These are phyloP conservation scores for Tanaodytes sp. DNA, from an alignment of 2,888 invertebrate species.

Conservation along the genomic window DNA sequence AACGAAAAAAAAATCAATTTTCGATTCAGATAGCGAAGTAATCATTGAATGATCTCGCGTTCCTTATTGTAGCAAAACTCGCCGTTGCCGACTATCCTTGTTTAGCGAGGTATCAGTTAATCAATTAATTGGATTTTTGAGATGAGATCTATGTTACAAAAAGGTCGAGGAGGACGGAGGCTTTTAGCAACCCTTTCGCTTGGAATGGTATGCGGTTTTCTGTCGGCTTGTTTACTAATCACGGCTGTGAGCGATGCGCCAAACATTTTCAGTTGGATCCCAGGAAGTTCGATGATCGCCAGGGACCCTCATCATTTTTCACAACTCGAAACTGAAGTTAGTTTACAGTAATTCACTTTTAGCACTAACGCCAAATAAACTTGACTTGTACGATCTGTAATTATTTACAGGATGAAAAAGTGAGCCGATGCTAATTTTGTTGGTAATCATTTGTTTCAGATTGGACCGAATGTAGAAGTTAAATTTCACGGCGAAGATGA, in stretches of 20 bases:
- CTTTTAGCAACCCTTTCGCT: conserved; percentile 81
- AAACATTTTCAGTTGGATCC: conserved; percentile 75
- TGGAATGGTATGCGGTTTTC: conserved; percentile 84
- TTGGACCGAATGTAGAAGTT: conserved; percentile 72
- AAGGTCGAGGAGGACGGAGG: conserved; percentile 75
- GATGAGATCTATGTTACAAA: conserved; percentile 44
- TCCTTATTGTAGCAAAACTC: conserved; percentile 28
- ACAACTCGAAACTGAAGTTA: conserved; percentile 68
- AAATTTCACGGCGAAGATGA: conserved; percentile 76
- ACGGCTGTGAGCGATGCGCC: conserved; percentile 76
- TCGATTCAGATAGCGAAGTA: background rate
- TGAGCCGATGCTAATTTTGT: too few species aligned
- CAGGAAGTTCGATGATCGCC: conserved; percentile 65
- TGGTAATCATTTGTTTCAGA: conserved; percentile 55
- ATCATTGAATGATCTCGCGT: conserved; percentile 13
- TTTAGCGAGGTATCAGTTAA: conserved; percentile 13
- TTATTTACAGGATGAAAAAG: background rate
- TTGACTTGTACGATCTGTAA: background rate
- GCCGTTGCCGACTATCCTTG: conserved; percentile 22
- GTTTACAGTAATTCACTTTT: conserved; percentile 21
- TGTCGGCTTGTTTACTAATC: conserved; percentile 82
- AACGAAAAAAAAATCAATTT: background rate
- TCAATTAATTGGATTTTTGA: conserved; percentile 28
- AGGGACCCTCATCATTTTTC: conserved; percentile 71
- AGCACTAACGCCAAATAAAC: background rate